These are phyloP conservation scores for Magallana ariakensis DNA, from an alignment of 1,140 invertebrate species.

Conservation along the genomic window DNA sequence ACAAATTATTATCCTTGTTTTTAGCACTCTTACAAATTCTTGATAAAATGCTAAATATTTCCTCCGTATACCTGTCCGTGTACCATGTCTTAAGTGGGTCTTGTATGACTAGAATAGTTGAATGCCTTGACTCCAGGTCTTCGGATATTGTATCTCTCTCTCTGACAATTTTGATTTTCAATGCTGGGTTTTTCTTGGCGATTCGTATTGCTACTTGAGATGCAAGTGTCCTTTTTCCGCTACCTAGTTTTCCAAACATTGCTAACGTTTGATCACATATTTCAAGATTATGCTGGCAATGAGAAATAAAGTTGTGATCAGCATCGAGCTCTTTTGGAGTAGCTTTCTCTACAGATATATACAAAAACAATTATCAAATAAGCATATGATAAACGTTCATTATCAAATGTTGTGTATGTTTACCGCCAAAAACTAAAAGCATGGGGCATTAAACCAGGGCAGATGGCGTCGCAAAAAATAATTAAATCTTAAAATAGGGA, in stretches of 20 bases:
- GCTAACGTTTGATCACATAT: neutral
- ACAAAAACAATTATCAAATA: too few relatives aligned
- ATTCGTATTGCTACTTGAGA: neutral
- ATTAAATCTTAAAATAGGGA: too few relatives aligned
- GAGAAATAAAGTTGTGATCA: too few relatives aligned
- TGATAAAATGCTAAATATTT: neutral
- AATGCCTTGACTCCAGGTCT: neutral
- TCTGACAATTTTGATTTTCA: neutral
- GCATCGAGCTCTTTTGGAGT: too few relatives aligned
- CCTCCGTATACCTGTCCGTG: neutral
- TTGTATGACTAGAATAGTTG: neutral
- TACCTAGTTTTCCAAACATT: neutral
- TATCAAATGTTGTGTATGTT: too few relatives aligned
- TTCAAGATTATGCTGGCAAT: neutral
- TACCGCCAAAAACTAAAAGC: neutral
- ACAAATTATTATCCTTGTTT: neutral
- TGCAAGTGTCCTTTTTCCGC: neutral
- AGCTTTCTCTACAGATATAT: too few relatives aligned
- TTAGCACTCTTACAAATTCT: neutral
- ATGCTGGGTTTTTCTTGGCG: neutral
- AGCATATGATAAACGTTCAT: too few relatives aligned
- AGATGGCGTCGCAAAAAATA: neutral
- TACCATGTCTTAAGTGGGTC: neutral
- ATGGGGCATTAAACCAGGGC: neutral
- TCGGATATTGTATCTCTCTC: neutral